Conservation (phyloP, 2,888 invertebrate species). For the Eupithecia pulchellata region DNA sequence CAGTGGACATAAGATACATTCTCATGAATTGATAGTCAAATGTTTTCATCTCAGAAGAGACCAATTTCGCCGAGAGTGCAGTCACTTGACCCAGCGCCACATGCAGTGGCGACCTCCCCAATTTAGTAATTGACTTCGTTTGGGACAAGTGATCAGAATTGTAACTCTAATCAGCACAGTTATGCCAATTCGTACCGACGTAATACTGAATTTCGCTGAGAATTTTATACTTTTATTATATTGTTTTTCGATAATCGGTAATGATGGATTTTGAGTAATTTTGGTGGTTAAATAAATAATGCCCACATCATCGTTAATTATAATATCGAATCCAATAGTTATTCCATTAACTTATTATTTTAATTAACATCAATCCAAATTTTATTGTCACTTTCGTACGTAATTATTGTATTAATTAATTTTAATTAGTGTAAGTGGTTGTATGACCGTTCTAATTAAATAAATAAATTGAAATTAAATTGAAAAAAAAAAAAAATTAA, state of each 20-base stretch:
- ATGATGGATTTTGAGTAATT: too few species aligned
- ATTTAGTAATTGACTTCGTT: constrained; percentile 36
- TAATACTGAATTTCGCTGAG: constrained; percentile 6
- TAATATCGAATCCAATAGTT: background rate
- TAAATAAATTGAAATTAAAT: too few species aligned
- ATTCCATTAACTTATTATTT: too few species aligned
- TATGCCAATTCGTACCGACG: background rate
- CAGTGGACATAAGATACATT: background rate
- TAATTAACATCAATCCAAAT: too few species aligned
- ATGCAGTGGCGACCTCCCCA: constrained; percentile 32
- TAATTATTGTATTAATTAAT: too few species aligned
- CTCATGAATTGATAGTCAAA: background rate
- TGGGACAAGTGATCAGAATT: constrained; percentile 26
- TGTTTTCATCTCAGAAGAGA: background rate
- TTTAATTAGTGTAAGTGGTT: too few species aligned
- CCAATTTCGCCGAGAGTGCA: constrained; percentile 26
- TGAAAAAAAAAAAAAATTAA: too few species aligned
- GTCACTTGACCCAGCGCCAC: constrained; percentile 36
- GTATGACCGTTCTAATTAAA: too few species aligned
- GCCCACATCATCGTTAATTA: background rate
- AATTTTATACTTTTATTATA: background rate
- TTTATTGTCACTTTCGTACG: too few species aligned
- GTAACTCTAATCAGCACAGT: constrained; percentile 22
- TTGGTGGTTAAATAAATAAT: too few species aligned
- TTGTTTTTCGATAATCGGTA: background rate